A percentile compares a stretch with the other conserved stretches of the same genome.
These are phyloP conservation scores for Spatula versicolor DNA, from an alignment of 2,797 vertebrate species.

Conservation along the genomic window DNA sequence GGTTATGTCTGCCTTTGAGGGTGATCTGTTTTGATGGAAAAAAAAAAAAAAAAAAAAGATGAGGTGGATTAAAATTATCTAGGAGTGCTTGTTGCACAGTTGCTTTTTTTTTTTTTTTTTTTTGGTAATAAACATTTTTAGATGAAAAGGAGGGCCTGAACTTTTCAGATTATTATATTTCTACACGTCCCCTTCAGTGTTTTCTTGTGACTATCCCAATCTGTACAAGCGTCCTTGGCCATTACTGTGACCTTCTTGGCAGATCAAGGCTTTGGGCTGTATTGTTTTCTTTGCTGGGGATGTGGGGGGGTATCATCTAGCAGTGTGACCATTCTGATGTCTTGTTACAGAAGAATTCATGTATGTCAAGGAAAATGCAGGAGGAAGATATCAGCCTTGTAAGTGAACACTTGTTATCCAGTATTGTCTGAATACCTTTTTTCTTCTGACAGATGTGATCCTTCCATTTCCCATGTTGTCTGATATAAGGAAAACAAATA, in stretches of 20 bases:
- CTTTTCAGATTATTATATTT: not conserved
- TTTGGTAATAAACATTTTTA: not conserved
- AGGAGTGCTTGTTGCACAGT: not conserved
- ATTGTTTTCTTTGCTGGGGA: not conserved
- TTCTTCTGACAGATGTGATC: not conserved
- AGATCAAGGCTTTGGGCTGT: not conserved
- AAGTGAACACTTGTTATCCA: not conserved
- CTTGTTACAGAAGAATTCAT: not conserved
- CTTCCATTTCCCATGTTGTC: not conserved
- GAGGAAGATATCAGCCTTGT: not conserved
- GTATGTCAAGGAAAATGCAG: rapidly evolving
- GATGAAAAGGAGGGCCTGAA: not conserved
- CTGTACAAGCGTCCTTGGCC: not conserved
- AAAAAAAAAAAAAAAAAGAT: not conserved
- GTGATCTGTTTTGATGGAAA: not conserved
- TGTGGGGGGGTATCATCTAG: not conserved
- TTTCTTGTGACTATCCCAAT: not conserved
- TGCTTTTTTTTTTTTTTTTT: not conserved
- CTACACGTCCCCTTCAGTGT: not conserved
- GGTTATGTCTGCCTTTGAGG: not conserved
- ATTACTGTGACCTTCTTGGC: not conserved
- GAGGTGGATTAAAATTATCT: not conserved
- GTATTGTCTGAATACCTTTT: not conserved
- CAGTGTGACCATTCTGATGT: not conserved
- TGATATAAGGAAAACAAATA: not conserved